Evolutionary conservation across 2,113 vertebrate species (phyloP).

Genomic region (Globicephala melas): DNA sequence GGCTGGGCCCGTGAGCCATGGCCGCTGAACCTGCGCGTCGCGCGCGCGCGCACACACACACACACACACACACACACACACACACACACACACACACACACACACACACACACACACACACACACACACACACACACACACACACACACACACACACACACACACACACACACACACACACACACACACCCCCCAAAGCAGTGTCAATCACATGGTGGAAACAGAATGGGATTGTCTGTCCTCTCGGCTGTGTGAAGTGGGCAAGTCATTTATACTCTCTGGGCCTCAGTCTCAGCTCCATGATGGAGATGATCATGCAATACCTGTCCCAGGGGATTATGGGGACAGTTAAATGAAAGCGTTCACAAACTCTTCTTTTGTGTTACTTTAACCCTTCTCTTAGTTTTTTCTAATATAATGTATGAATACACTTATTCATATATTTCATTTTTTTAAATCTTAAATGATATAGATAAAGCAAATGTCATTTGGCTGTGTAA

Average conservation of each 20-base stretch:
- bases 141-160: too few relatives aligned
- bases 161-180: not conserved
- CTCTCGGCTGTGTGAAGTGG: not conserved
- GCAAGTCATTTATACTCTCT: not conserved
- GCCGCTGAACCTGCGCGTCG: too few relatives aligned
- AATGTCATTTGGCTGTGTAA: not conserved
- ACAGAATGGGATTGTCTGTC: not conserved
- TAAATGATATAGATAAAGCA: not conserved
- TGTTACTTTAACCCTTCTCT: not conserved
- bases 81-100: not conserved
- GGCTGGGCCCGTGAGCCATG: too few relatives aligned
- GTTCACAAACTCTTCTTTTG: not conserved
- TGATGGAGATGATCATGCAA: rapidly evolving
- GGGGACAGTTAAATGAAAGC: not conserved
- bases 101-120: too few relatives aligned
- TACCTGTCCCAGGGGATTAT: not conserved
- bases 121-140: not conserved
- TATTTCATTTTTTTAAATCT: not conserved
- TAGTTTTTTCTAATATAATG: not conserved
- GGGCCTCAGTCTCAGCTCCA: not conserved
- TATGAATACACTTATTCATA: not conserved
- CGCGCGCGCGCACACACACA: not conserved
- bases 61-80: too few relatives aligned
- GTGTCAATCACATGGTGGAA: not conserved
- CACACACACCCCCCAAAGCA: not conserved